Percentiles rank a stretch among this genome's conserved stretches.
phyloP scores from a whole-genome alignment of 2,113 vertebrate species.

The Suricata suricatta region DNA sequence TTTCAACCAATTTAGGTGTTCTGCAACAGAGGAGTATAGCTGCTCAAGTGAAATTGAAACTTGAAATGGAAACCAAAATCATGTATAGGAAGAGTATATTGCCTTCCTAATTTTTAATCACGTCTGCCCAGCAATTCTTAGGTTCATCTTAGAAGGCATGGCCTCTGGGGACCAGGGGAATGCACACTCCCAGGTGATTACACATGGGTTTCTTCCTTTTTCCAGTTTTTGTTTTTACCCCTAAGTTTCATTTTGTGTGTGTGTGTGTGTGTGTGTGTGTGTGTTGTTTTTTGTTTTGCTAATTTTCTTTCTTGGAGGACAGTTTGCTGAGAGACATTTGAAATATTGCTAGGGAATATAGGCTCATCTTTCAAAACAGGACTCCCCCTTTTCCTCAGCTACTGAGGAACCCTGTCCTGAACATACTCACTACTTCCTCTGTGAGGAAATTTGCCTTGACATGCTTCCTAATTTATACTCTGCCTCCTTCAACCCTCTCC shows the following conservation, averaged over 20 bases:
- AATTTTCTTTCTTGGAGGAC: not conserved
- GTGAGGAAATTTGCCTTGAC: not conserved
- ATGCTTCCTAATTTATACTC: not conserved
- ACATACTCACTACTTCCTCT: not conserved
- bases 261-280: not conserved
- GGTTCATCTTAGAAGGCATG: slow-evolving; percentile 53
- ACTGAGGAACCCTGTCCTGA: not conserved
- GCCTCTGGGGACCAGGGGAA: slow-evolving; percentile 57
- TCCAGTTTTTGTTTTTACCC: not conserved
- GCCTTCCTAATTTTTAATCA: slow-evolving; percentile 78
- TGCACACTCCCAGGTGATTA: slow-evolving; percentile 28
- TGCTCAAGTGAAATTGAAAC: slow-evolving; percentile 78
- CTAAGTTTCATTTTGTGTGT: not conserved
- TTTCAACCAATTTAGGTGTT: slow-evolving; percentile 68
- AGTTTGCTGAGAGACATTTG: slow-evolving; percentile 18
- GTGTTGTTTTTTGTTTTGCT: not conserved
- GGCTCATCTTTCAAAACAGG: not conserved
- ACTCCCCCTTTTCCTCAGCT: not conserved
- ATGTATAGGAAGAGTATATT: slow-evolving; percentile 76
- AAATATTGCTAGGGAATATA: slow-evolving; percentile 15
- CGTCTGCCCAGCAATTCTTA: slow-evolving; percentile 56
- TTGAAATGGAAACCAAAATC: slow-evolving; percentile 75
- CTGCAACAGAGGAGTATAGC: slow-evolving; percentile 73
- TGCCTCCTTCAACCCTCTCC: no score
- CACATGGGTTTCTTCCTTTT: slow-evolving; percentile 33